Percentiles rank a stretch among this genome's conserved stretches.
Conservation (phyloP, 2,888 invertebrate species). For the Eristalinus aeneus region DNA sequence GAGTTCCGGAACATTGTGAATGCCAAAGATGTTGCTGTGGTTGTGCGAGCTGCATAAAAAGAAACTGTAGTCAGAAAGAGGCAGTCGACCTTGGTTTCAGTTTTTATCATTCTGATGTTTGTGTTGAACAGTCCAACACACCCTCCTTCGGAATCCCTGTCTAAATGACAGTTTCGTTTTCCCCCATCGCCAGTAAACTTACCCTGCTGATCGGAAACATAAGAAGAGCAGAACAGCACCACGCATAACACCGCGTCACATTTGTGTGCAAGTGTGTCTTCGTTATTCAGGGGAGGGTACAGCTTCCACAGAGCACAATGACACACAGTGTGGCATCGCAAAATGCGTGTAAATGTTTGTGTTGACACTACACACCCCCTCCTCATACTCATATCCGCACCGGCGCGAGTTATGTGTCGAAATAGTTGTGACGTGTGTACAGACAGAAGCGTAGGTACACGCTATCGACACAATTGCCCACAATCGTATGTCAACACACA, state of each 20-base stretch:
- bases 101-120: too few species aligned
- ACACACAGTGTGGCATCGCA: not conserved
- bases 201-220: not conserved
- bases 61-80: too few species aligned
- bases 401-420: not conserved
- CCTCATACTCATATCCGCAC: conserved; percentile 26
- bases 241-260: not conserved
- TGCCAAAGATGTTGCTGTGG: too few species aligned
- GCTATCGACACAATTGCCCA: conserved; percentile 26
- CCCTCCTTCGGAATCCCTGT: not conserved
- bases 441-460: conserved; percentile 36
- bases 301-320: not conserved
- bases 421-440: conserved; percentile 54
- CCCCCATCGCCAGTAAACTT: not conserved
- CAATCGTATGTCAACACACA: conserved; percentile 30
- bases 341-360: conserved; percentile 19
- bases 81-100: too few species aligned
- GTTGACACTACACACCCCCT: conserved; percentile 1
- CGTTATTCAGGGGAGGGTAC: not conserved
- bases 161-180: not conserved
- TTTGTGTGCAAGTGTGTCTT: not conserved
- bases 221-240: not conserved
- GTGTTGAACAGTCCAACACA: not conserved
- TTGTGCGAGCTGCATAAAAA: too few species aligned
- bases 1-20: too few species aligned